phyloP scores from a whole-genome alignment of 1,140 invertebrate species.

The Drosophila nigrodunni region DNA sequence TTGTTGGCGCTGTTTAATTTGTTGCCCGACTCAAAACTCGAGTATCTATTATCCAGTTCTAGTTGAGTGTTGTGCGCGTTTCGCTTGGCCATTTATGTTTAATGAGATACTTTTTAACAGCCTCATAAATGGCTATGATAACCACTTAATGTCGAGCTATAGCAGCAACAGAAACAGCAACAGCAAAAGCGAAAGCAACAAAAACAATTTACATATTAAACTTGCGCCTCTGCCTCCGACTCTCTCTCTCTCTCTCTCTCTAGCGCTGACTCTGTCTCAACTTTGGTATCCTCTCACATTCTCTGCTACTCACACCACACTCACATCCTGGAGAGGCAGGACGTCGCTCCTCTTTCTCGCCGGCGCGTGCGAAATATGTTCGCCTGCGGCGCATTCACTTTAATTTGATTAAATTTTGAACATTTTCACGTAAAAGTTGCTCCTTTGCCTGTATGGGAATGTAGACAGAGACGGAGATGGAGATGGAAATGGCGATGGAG shows the following conservation, averaged over 20 bases:
- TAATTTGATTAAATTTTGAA: slow-evolving; percentile 84
- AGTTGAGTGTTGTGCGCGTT: slow-evolving; percentile 25
- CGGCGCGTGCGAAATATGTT: slow-evolving; percentile 78
- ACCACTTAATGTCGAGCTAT: slow-evolving; percentile 81
- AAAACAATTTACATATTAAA: slow-evolving; percentile 83
- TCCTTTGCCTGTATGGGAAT: slow-evolving; percentile 45
- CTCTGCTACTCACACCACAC: neutral
- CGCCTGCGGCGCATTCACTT: slow-evolving; percentile 81
- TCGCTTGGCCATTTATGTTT: slow-evolving; percentile 46
- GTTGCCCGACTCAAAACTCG: slow-evolving; percentile 34
- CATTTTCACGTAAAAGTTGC: slow-evolving; percentile 82
- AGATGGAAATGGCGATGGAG: slow-evolving; percentile 25
- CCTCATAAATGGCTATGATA: slow-evolving; percentile 84
- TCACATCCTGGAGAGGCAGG: neutral
- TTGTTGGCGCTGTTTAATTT: slow-evolving; percentile 28
- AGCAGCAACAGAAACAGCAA: slow-evolving; percentile 31
- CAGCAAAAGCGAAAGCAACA: slow-evolving; percentile 39
- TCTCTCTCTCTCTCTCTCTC: slow-evolving; percentile 8
- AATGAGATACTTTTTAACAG: slow-evolving; percentile 82
- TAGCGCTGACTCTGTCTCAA: slow-evolving; percentile 8
- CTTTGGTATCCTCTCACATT: neutral
- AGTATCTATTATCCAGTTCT: slow-evolving; percentile 45
- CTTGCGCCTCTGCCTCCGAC: slow-evolving; percentile 46
- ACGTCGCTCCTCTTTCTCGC: slow-evolving; percentile 43
- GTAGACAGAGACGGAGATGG: slow-evolving; percentile 14